These are phyloP conservation scores for Gracilinanus agilis DNA, from an alignment of 2,113 vertebrate genomes.

Conservation along the genomic window DNA sequence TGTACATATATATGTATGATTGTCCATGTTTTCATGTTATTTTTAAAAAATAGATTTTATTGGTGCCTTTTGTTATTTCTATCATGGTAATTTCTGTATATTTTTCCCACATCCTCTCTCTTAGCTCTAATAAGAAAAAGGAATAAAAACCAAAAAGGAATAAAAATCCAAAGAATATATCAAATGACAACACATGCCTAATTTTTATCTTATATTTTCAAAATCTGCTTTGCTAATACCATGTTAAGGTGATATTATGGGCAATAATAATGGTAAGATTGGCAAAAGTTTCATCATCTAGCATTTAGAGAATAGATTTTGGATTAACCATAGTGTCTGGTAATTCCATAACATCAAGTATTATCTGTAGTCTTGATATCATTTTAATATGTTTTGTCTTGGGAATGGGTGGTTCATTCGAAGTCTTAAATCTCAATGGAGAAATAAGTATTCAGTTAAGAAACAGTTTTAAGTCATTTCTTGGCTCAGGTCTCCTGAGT, in stretches of 20 bases:
- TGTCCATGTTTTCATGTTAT: neutral
- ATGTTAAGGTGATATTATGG: too few species aligned
- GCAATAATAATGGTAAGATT: too few species aligned
- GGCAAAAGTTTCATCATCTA: conserved; percentile 48
- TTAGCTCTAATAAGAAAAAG: neutral
- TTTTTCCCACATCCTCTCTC: neutral
- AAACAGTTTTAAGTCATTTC: conserved; percentile 81
- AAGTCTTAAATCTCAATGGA: conserved; percentile 76
- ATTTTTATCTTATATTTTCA: neutral
- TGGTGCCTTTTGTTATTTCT: neutral
- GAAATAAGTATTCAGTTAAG: conserved; percentile 79
- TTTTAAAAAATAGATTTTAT: neutral
- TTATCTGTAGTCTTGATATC: conserved; percentile 63
- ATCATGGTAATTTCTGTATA: neutral
- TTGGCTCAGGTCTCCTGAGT: conserved; percentile 75
- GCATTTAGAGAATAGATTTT: conserved; percentile 47
- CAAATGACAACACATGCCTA: neutral
- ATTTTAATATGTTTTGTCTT: conserved; percentile 80
- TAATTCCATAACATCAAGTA: conserved; percentile 52
- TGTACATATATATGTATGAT: neutral
- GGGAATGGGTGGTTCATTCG: conserved; percentile 81
- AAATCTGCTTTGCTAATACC: neutral
- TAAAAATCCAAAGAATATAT: neutral
- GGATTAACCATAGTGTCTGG: conserved; percentile 25
- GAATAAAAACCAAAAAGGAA: neutral